These are phyloP conservation scores for Pseudolaguvia tuberculata DNA, from an alignment of 2,113 vertebrate species.

Conservation along the genomic window DNA sequence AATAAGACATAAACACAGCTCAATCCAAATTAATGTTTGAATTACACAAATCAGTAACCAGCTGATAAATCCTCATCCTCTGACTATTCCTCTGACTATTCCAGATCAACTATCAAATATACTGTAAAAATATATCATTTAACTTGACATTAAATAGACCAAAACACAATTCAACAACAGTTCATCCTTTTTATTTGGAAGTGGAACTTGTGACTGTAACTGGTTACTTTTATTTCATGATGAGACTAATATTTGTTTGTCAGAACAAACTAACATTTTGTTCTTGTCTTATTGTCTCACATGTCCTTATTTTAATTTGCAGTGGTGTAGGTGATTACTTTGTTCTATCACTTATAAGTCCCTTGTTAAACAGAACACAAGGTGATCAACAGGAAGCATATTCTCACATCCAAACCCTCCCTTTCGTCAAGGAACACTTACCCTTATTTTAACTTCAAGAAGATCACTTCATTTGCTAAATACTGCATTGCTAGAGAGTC, in stretches of 20 bases:
- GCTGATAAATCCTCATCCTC: background rate
- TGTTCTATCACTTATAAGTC: conserved; percentile 34
- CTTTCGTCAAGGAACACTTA: conserved; percentile 1
- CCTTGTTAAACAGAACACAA: conserved; percentile 38
- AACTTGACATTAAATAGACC: conserved; percentile 5
- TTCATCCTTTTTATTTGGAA: no score
- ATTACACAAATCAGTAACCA: conserved; percentile 24
- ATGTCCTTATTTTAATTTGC: conserved; percentile 42
- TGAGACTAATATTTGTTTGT: conserved; percentile 13
- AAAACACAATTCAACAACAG: conserved; percentile 12
- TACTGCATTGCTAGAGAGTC: conserved; percentile 14
- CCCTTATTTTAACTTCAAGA: conserved; percentile 1
- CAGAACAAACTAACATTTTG: background rate
- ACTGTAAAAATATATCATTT: conserved; percentile 4
- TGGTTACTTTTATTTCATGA: background rate
- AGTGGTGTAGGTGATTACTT: conserved; percentile 34
- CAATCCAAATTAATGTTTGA: conserved; percentile 38
- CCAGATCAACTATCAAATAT: no score
- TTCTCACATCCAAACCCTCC: conserved; percentile 2
- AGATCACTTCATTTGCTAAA: conserved; percentile 26
- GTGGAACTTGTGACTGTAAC: background rate
- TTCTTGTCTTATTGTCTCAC: conserved; percentile 10
- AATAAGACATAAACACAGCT: conserved; percentile 21
- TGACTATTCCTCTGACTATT: conserved; percentile 9
- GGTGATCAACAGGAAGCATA: conserved; percentile 16